Base-by-base conservation (phyloP, 2,113 vertebrate genomes). In the Elgaria multicarinata region DNA sequence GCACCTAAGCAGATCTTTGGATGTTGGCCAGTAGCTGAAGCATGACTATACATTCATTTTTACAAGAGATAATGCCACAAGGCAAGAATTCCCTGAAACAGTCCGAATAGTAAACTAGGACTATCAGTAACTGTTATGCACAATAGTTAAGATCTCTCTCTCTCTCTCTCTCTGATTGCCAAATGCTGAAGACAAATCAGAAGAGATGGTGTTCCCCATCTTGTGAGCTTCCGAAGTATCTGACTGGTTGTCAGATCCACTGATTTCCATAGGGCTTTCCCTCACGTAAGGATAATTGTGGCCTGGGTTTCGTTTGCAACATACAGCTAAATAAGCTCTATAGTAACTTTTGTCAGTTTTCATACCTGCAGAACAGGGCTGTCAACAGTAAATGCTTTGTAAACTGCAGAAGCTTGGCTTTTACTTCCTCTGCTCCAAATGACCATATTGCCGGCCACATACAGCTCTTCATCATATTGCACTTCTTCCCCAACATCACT, bases 371-470 rank as follows among this genome's bases (percentile, higher is more conserved):
- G 96, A 33, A 99, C 98, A 1, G 98, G 97, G 93, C 98, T 98
- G 95, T 99, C 99, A 0, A 99, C 98, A 0, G 99, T 99, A 93
- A 99, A 99, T 0, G 99, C 98, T 94, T 99, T 99, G 93, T 99
- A 99, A 39, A 99, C 98, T 0, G 96, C 91, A 31, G 98, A 97
- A 0, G 97, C 98, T 87, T 99, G 98, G 83, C 87, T 97, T 91
- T 97, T 98, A 92, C 98, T 99, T 31, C 99, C 99, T 93, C 97
- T 98, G 95, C 98, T 99, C 99, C 99, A 99, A 84, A 99, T 98
- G 62, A 99, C 99, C 97, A 99, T 97, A 0, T 99, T 99, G 84
- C 98, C 98, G 81, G 99, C 98, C 90, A 98, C 94, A 0, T 99
- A 99, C 50, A 99, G 97, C 92, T 99, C 99, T 85, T 99, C 99